Evolutionary conservation across 2,888 invertebrate genomes (phyloP), one percentile per base, ranked within the genome.

Genomic region (Ferrisia virgata): DNA sequence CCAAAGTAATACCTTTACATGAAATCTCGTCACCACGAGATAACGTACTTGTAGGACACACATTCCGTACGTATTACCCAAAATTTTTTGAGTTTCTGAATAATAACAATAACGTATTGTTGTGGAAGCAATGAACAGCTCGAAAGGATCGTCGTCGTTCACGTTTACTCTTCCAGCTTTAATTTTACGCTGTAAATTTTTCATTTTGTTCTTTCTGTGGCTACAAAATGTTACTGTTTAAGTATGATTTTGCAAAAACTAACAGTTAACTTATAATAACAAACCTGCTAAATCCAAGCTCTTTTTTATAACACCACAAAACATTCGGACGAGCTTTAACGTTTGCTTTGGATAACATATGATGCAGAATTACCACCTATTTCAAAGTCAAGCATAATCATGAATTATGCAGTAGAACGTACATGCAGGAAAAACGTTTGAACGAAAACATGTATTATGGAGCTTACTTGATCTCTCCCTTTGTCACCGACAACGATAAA

Each of bases 281-380:
- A 89, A 89, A 93, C 94, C 94, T 95, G 89, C 94, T 95, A 86
- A 96, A 96, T 33, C 95, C 95, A 87, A 96, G 92, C 88, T 97
- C 96, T 93, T 98, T 92, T 87, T 99, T 99, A 89, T 99, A 99
- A 89, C 99, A 99, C 99, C 99, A 99, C 11, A 99, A 90, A 0
- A 99, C 97, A 69, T 94, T 94, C 0, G 99, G 99, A 58, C 98
- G 91, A 0, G 97, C 93, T 89, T 96, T 96, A 0, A 98, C 94
- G 80, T 94, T 93, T 0, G 98, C 95, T 90, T 99, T 99, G 0
- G 97, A 94, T 72, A 99, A 90, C 93, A 99, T 98, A 88, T 99
- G 98, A 90, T 99, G 98, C 3, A 99, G 90, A 88, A 98, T 96
- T 5, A 98, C 97, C 15, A 98, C 95, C 96, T 97, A 87, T 47